A percentile compares a stretch with the other conserved stretches of the same genome.
These are phyloP conservation scores for Drosophila oshimai DNA, from an alignment of 1,140 invertebrate genomes.

Conservation along the genomic window DNA sequence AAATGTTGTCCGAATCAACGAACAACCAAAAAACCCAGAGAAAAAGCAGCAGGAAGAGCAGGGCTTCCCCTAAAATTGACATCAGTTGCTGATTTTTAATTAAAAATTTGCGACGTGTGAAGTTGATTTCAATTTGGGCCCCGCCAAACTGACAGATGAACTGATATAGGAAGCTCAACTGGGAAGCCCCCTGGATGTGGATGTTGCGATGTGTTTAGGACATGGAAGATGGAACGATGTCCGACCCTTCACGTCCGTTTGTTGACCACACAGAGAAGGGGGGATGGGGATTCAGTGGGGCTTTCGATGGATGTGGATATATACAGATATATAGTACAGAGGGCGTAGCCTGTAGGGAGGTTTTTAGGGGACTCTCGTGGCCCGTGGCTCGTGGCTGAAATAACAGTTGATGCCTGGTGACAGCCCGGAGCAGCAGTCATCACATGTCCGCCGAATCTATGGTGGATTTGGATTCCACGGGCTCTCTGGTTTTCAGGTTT, in stretches of 20 bases:
- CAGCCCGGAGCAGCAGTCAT: conserved; percentile 35
- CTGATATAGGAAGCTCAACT: conserved; percentile 17
- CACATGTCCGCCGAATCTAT: conserved; percentile 32
- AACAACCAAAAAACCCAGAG: neutral
- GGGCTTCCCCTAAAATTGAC: conserved; percentile 54
- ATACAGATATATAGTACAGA: too few relatives aligned
- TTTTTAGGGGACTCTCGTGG: neutral
- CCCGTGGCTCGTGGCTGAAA: conserved; percentile 33
- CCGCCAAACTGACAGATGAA: conserved; percentile 35
- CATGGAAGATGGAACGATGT: conserved; percentile 19
- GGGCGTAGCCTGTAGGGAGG: neutral
- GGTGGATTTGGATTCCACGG: neutral
- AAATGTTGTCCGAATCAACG: conserved; percentile 67
- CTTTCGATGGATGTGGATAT: too few relatives aligned
- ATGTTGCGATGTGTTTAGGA: neutral
- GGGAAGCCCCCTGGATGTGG: conserved; percentile 8
- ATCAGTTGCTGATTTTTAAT: conserved; percentile 81
- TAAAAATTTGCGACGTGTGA: conserved; percentile 81
- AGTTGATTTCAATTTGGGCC: conserved; percentile 75
- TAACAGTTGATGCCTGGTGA: conserved; percentile 62
- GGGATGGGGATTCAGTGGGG: neutral
- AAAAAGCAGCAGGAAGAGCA: neutral
- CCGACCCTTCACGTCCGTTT: conserved; percentile 14
- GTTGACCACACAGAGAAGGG: conserved; percentile 26
- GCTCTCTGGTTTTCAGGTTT: neutral